phyloP scores from a whole-genome alignment of 2,888 invertebrate genomes.

The Choreutis nemorana region DNA sequence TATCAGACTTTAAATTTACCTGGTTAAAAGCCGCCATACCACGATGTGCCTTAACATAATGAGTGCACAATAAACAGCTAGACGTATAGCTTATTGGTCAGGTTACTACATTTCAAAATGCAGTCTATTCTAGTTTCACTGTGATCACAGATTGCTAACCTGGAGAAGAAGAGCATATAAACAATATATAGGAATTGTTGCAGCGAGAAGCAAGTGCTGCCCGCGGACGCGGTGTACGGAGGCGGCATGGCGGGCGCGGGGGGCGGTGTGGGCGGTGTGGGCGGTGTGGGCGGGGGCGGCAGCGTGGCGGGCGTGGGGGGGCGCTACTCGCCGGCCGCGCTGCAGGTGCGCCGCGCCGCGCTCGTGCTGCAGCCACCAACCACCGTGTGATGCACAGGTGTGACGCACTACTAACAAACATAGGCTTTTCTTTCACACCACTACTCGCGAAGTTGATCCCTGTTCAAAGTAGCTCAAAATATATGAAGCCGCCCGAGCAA shows the following conservation, averaged over 20 bases:
- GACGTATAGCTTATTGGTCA: too few species aligned
- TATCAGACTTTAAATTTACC: neutral
- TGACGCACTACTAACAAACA: slow-evolving; percentile 13
- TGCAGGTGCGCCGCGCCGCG: slow-evolving; percentile 90
- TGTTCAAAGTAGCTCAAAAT: too few species aligned
- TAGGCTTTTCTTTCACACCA: slow-evolving; percentile 2
- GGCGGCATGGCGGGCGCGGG: slow-evolving; percentile 80
- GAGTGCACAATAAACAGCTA: too few species aligned
- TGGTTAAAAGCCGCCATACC: too few species aligned
- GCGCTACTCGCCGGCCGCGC: slow-evolving; percentile 78
- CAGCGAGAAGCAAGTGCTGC: slow-evolving; percentile 69
- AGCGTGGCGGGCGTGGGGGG: slow-evolving; percentile 75
- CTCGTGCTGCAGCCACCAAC: slow-evolving; percentile 89
- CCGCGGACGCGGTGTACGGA: slow-evolving; percentile 76
- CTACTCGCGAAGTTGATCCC: slow-evolving; percentile 2
- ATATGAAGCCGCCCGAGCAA: too few species aligned
- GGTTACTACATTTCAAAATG: too few species aligned
- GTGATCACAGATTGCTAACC: too few species aligned
- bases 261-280: slow-evolving; percentile 76
- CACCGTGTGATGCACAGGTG: slow-evolving; percentile 66
- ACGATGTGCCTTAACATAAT: too few species aligned
- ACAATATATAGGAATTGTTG: neutral
- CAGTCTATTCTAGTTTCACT: too few species aligned
- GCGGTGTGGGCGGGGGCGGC: slow-evolving; percentile 77
- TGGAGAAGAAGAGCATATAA: too few species aligned